Conservation (phyloP, 2,888 invertebrate species). For the Amorpha juglandis region DNA sequence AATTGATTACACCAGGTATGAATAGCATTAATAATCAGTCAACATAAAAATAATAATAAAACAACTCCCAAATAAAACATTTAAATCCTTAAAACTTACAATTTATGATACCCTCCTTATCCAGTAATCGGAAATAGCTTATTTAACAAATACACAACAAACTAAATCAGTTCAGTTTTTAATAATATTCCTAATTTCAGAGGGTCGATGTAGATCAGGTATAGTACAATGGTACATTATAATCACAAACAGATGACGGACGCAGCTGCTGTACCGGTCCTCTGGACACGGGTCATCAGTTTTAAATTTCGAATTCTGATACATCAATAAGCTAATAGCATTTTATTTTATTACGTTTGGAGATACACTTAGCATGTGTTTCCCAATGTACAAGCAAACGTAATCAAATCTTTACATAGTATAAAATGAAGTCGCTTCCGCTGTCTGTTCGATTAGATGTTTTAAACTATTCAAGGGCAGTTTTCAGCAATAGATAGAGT, state of each 20-base stretch:
- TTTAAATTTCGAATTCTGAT: neutral
- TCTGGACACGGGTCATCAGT: slow-evolving; percentile 31
- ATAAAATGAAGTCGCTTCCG: no score
- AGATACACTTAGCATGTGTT: no score
- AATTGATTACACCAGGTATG: no score
- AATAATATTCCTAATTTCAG: slow-evolving; percentile 19
- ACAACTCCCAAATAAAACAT: neutral
- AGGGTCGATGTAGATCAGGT: slow-evolving; percentile 33
- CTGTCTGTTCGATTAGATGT: no score
- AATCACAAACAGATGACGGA: slow-evolving; percentile 47
- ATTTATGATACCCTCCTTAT: neutral
- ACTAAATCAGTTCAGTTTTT: neutral
- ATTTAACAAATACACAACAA: slow-evolving; percentile 5
- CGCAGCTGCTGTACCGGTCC: slow-evolving; percentile 75
- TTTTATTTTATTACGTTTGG: no score
- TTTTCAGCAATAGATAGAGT: no score
- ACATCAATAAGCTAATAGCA: neutral
- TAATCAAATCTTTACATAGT: no score
- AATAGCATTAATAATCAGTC: no score
- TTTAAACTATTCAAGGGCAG: no score
- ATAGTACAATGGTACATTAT: slow-evolving; percentile 54
- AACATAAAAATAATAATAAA: slow-evolving; percentile 1
- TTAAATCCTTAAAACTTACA: neutral
- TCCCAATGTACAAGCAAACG: no score
- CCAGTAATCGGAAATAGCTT: no score